Evolutionary conservation across 2,888 invertebrate species (phyloP).

Genomic region (Beris chalybata): DNA sequence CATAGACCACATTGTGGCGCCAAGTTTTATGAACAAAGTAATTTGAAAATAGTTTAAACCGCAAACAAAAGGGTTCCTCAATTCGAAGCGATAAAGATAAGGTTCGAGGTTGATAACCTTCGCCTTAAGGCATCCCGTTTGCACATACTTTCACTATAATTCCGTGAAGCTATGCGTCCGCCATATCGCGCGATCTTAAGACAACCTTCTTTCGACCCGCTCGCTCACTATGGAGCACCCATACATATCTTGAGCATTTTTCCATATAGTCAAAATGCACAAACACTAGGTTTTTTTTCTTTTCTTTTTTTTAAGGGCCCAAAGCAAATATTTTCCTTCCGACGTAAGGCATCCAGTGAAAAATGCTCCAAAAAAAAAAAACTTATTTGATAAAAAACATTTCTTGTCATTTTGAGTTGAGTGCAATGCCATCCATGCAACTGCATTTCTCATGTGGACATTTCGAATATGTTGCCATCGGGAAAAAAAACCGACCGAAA

Average conservation of each 20-base stretch:
- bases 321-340: constrained; percentile 28
- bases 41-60: too few species aligned
- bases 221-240: background rate
- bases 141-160: background rate
- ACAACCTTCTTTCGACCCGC: background rate
- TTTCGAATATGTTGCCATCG: constrained; percentile 10
- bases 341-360: constrained; percentile 17
- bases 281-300: background rate
- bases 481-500: background rate
- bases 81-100: background rate
- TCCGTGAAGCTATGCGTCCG: background rate
- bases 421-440: background rate
- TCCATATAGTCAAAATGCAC: background rate
- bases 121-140: constrained; percentile 11
- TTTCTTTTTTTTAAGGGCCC: constrained; percentile 3
- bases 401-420: constrained; percentile 11
- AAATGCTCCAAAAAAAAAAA: constrained; percentile 18
- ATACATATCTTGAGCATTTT: background rate
- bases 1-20: too few species aligned
- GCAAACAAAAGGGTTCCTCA: constrained; percentile 1
- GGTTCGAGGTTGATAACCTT: constrained; percentile 16
- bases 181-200: constrained; percentile 1
- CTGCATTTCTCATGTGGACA: constrained; percentile 3
- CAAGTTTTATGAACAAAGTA: too few species aligned
- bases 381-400: constrained; percentile 5